Evolutionary conservation across 2,797 vertebrate species (phyloP).

Genomic region (Ctenosaura bakeri): DNA sequence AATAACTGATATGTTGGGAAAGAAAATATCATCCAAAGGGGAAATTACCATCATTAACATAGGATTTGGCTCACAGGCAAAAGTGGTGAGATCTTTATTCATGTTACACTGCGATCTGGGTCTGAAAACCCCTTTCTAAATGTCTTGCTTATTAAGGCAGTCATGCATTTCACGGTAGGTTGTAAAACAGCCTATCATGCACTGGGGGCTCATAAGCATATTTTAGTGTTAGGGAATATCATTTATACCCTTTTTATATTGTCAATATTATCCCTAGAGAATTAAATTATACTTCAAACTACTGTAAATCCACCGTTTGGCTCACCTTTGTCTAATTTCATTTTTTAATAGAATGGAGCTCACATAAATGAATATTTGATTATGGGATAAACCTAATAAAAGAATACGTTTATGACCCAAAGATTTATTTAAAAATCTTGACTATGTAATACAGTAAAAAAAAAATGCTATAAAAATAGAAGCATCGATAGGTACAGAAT

Average conservation of each 20-base stretch:
- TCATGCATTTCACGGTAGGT: conserved; percentile 76
- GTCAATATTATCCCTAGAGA: conserved; percentile 77
- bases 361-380: conserved; percentile 79
- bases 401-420: conserved; percentile 74
- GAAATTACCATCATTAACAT: conserved; percentile 55
- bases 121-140: conserved; percentile 65
- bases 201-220: conserved; percentile 80
- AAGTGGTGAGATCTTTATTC: conserved; percentile 61
- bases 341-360: conserved; percentile 79
- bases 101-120: conserved; percentile 43
- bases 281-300: conserved; percentile 79
- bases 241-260: conserved; percentile 81
- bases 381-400: conserved; percentile 79
- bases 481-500: conserved; percentile 66
- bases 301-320: conserved; percentile 77
- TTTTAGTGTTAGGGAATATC: conserved; percentile 80
- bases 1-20: conserved; percentile 32
- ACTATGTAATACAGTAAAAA: conserved; percentile 55
- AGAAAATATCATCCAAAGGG: conserved; percentile 56
- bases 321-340: conserved; percentile 80
- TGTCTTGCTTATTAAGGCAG: conserved; percentile 80
- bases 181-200: conserved; percentile 77
- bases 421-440: conserved; percentile 77
- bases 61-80: conserved; percentile 63
- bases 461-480: conserved; percentile 69